phyloP scores from a whole-genome alignment of 2,888 invertebrate genomes.

The Lissocephala sabroskyi region DNA sequence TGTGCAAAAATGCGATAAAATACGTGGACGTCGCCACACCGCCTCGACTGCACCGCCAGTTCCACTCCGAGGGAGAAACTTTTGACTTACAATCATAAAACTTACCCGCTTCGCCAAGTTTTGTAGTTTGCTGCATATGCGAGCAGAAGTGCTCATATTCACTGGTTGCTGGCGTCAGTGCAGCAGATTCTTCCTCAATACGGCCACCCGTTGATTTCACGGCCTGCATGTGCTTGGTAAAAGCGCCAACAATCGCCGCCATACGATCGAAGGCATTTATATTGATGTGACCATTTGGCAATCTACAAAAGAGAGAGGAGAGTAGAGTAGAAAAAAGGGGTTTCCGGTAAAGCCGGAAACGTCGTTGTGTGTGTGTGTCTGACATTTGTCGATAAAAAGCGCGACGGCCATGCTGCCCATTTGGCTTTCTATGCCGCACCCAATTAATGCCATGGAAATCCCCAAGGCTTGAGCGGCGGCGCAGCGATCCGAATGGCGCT shows the following conservation, averaged over 20 bases:
- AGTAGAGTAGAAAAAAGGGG: too few species aligned
- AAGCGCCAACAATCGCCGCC: slow-evolving; percentile 72
- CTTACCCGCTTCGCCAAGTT: slow-evolving; percentile 71
- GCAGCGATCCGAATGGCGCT: slow-evolving; percentile 26
- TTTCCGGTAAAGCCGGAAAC: too few species aligned
- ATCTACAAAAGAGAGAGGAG: slow-evolving; percentile 72
- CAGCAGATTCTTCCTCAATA: slow-evolving; percentile 2
- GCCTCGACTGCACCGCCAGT: neutral
- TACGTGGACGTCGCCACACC: slow-evolving; percentile 19
- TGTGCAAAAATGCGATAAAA: slow-evolving; percentile 47
- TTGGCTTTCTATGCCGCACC: slow-evolving; percentile 4
- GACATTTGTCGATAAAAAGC: slow-evolving; percentile 12
- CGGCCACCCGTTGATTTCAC: slow-evolving; percentile 47
- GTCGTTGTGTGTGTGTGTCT: slow-evolving; percentile 2
- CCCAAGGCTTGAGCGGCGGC: slow-evolving; percentile 9
- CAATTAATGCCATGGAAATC: slow-evolving; percentile 27
- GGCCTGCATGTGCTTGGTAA: slow-evolving; percentile 71
- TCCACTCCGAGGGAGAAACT: slow-evolving; percentile 14
- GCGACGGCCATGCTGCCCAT: neutral
- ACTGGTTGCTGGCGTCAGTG: slow-evolving; percentile 48
- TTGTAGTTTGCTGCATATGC: slow-evolving; percentile 70
- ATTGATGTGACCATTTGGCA: slow-evolving; percentile 89
- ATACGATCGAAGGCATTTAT: slow-evolving; percentile 75
- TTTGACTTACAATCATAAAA: slow-evolving; percentile 36
- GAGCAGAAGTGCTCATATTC: slow-evolving; percentile 70